Conservation (phyloP, 2,113 vertebrate genomes). For the Heterotilapia buettikoferi region DNA sequence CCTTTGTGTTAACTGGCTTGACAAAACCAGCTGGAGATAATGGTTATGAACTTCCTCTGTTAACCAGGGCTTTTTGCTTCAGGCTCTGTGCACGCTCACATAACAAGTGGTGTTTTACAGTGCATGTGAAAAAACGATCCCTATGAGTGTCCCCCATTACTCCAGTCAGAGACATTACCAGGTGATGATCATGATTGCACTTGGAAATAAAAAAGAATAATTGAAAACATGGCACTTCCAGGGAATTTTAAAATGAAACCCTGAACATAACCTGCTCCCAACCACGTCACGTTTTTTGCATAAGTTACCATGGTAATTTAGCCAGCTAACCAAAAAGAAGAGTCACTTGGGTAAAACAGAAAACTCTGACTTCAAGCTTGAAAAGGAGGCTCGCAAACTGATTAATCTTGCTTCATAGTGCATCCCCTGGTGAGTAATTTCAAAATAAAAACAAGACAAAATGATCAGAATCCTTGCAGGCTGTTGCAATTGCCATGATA, state of each 20-base stretch:
- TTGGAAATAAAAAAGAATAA: not conserved
- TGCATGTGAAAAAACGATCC: not conserved
- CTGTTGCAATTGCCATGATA: not conserved
- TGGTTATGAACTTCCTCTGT: not conserved
- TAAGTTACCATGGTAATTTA: not conserved
- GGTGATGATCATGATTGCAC: not conserved
- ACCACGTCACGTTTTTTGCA: accelerated
- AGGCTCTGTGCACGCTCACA: not conserved
- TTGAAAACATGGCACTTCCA: not conserved
- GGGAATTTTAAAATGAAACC: not conserved
- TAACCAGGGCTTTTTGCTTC: not conserved
- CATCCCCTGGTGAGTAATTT: not conserved
- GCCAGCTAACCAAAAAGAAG: not conserved
- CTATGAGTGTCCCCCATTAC: not conserved
- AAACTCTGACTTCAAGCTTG: not conserved
- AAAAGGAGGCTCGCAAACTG: not conserved
- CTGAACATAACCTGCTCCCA: not conserved
- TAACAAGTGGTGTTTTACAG: not conserved
- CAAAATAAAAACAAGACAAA: not conserved
- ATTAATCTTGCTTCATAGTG: not conserved
- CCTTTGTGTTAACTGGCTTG: not conserved
- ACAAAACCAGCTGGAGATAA: not conserved
- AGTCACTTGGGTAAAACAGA: not conserved
- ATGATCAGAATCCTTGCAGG: not conserved
- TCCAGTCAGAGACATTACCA: not conserved